Evolutionary conservation across 2,797 vertebrate genomes (phyloP).

Genomic region (Sebastes miniatus): DNA sequence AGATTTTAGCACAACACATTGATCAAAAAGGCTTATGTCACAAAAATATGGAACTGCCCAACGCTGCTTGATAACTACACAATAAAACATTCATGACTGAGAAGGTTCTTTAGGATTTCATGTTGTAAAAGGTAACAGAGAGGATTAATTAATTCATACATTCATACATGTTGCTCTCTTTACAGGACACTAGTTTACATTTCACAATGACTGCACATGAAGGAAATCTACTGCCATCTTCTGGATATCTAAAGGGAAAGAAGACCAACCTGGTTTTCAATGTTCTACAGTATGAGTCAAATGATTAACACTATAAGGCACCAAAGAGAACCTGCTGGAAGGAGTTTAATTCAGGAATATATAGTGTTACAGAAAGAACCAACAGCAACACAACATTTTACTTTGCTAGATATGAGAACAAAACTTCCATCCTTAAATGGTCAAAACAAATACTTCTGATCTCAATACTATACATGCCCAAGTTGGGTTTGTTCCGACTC

Average conservation of each 20-base stretch:
- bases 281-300: neutral
- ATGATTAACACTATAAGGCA: neutral
- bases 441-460: neutral
- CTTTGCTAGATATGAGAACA: neutral
- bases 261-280: neutral
- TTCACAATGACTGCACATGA: neutral
- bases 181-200: neutral
- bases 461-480: neutral
- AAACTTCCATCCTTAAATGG: neutral
- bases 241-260: slow-evolving; percentile 39
- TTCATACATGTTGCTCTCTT: slow-evolving; percentile 5
- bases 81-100: neutral
- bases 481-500: neutral
- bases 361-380: neutral
- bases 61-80: neutral
- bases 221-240: slow-evolving; percentile 77
- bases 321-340: neutral
- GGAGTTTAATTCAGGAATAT: neutral
- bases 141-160: neutral
- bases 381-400: neutral
- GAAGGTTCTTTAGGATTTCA: neutral
- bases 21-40: slow-evolving; percentile 15
- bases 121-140: neutral
- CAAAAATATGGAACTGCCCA: neutral
- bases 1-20: slow-evolving; percentile 1